phyloP scores from a whole-genome alignment of 2,797 vertebrate genomes.

The Gouania willdenowi region DNA sequence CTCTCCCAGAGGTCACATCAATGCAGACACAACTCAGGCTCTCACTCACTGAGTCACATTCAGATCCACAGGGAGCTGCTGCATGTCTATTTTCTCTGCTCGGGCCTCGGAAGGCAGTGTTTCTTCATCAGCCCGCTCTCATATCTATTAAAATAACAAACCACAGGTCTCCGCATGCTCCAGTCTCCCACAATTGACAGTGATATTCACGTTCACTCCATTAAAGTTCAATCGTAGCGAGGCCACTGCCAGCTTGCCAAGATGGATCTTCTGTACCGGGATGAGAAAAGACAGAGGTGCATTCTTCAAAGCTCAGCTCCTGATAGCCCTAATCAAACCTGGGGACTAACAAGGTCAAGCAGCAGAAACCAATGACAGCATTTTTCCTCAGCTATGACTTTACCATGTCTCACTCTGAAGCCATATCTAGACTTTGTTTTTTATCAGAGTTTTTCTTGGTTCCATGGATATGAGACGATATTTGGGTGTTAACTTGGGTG shows the following conservation, averaged over 20 bases:
- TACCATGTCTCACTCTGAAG: conserved; percentile 74
- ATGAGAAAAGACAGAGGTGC: conserved; percentile 59
- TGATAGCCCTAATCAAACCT: conserved; percentile 60
- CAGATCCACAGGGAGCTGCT: conserved; percentile 63
- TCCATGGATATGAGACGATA: conserved; percentile 80
- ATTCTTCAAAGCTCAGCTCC: conserved; percentile 56
- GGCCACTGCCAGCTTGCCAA: conserved; percentile 66
- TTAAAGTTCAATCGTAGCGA: conserved; percentile 54
- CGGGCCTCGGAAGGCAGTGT: conserved; percentile 44
- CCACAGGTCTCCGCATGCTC: conserved; percentile 43
- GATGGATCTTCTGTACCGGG: conserved; percentile 62
- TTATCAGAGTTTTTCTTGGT: conserved; percentile 82
- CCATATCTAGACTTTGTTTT: conserved; percentile 88
- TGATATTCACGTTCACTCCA: conserved; percentile 69
- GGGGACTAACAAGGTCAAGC: conserved; percentile 66
- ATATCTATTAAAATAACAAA: conserved; percentile 71
- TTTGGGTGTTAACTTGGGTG: conserved; percentile 78
- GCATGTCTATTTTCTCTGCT: conserved; percentile 68
- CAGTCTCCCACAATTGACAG: conserved; percentile 55
- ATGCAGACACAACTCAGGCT: conserved; percentile 58
- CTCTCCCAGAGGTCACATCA: conserved; percentile 61
- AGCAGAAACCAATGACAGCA: conserved; percentile 65
- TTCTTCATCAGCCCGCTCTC: conserved; percentile 65
- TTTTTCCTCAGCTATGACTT: conserved; percentile 72
- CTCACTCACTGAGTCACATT: conserved; percentile 51